phyloP scores from a whole-genome alignment of 2,797 vertebrate genomes.

The Buceros bicornis region DNA sequence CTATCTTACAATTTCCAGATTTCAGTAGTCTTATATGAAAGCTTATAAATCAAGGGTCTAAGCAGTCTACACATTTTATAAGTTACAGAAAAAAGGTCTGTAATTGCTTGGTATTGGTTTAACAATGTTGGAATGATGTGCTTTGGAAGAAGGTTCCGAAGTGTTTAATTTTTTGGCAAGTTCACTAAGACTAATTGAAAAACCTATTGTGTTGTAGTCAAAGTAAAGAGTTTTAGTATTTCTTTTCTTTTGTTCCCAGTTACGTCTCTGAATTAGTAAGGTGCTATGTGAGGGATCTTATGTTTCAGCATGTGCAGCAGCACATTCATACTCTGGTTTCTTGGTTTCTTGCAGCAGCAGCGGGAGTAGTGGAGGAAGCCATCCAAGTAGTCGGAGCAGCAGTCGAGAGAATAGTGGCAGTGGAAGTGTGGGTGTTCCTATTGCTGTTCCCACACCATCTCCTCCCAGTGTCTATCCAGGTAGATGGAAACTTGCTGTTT shows the following conservation, averaged over 20 bases:
- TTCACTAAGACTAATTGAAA: not conserved
- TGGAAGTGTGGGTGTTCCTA: conserved; percentile 95
- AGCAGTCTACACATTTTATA: not conserved
- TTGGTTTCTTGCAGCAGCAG: conserved; percentile 88
- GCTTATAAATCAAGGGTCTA: not conserved
- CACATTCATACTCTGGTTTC: conserved; percentile 46
- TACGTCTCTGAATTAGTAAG: not conserved
- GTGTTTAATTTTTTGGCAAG: not conserved
- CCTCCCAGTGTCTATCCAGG: conserved; percentile 96
- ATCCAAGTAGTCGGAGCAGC: conserved; percentile 97
- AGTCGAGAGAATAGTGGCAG: conserved; percentile 99
- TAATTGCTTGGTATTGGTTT: not conserved
- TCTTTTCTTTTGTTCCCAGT: not conserved
- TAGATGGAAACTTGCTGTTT: conserved; percentile 73
- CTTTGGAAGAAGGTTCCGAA: not conserved
- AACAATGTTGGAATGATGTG: not conserved
- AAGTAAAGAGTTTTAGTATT: not conserved
- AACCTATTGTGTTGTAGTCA: not conserved
- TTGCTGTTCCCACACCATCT: conserved; percentile 96
- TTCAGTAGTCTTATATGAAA: not conserved
- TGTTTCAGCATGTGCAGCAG: not conserved
- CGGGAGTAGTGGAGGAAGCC: conserved; percentile 96
- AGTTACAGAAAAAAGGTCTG: not conserved
- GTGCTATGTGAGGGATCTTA: not conserved
- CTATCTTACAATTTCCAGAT: not conserved